Percentiles rank a stretch among this genome's conserved stretches.
phyloP scores from a whole-genome alignment of 2,888 invertebrate species.

The Rhamnusium bicolor region DNA sequence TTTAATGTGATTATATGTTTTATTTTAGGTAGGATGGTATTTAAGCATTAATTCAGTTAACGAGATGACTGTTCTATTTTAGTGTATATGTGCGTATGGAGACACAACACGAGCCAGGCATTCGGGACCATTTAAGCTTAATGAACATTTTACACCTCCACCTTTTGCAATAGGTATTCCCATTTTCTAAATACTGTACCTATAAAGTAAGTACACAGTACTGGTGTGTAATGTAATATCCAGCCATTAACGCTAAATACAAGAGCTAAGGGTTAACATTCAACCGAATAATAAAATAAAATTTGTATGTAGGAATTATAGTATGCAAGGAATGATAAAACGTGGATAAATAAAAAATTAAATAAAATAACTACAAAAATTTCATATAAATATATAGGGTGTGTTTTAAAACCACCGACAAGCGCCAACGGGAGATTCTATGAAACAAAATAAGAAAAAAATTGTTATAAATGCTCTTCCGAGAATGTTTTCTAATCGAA shows the following conservation, averaged over 20 bases:
- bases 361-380: neutral
- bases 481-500: too few relatives aligned
- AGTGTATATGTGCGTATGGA: constrained; percentile 36
- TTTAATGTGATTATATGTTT: constrained; percentile 25
- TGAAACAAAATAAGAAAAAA: too few relatives aligned
- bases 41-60: constrained; percentile 48
- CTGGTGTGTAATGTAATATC: neutral
- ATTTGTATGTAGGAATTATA: neutral
- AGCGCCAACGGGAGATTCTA: too few relatives aligned
- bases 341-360: neutral
- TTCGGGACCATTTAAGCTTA: constrained; percentile 53
- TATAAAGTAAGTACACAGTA: neutral
- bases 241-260: constrained; percentile 18
- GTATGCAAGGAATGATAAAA: neutral
- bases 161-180: constrained; percentile 44
- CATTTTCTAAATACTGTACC: constrained; percentile 12
- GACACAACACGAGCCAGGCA: constrained; percentile 40
- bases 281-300: constrained; percentile 5
- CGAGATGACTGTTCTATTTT: constrained; percentile 46
- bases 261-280: constrained; percentile 5
- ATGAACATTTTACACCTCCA: constrained; percentile 54
- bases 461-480: too few relatives aligned
- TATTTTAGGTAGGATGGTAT: constrained; percentile 32
- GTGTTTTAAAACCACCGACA: too few relatives aligned
- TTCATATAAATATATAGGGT: too few relatives aligned